Conservation (phyloP, 2,113 vertebrate species). For the Actinemys pallida region DNA sequence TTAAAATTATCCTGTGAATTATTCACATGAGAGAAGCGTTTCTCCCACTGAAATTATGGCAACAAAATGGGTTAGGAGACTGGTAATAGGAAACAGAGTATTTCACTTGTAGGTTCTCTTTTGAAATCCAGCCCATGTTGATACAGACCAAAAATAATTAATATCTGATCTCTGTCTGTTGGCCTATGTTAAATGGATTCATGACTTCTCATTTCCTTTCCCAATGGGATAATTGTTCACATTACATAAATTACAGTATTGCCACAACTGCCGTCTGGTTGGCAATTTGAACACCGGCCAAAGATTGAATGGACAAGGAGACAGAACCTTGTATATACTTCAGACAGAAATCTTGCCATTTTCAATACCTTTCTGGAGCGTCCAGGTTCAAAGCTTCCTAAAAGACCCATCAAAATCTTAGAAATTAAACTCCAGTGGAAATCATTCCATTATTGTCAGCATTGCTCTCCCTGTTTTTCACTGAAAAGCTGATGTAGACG, state of each 20-base stretch:
- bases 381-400: neutral
- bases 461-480: neutral
- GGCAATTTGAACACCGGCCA: neutral
- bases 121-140: neutral
- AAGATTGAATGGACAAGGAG: neutral
- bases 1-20: neutral
- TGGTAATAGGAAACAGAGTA: accelerated
- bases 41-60: neutral
- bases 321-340: neutral
- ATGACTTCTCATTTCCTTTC: conserved; percentile 18
- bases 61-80: neutral
- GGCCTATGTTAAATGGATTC: neutral
- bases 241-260: neutral
- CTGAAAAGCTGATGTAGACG: neutral
- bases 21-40: neutral
- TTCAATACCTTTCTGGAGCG: neutral
- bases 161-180: neutral
- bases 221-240: neutral
- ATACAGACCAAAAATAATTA: neutral
- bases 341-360: neutral
- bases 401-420: neutral
- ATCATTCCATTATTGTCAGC: neutral
- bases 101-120: neutral
- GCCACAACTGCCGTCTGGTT: conserved; percentile 13
- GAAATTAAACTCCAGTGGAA: neutral